Evolutionary conservation across 1,140 invertebrate genomes (phyloP).

Genomic region (Bombus breviceps): DNA sequence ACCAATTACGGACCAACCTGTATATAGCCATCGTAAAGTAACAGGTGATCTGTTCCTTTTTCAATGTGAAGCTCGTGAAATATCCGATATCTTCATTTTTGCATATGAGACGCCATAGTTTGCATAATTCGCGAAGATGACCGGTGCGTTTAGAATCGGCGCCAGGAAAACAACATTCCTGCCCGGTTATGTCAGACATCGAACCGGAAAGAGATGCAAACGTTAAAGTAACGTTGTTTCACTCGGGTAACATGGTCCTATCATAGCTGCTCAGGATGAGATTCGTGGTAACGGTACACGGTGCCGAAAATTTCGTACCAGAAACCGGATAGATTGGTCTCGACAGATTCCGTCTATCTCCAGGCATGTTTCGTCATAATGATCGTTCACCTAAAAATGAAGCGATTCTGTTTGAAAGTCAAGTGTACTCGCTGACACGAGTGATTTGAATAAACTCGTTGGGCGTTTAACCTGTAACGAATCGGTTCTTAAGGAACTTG

Average conservation of each 20-base stretch:
- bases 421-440: background rate
- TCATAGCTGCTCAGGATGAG: background rate
- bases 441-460: background rate
- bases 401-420: conserved; percentile 10
- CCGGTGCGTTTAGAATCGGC: background rate
- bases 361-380: background rate
- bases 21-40: background rate
- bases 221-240: background rate
- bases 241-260: background rate
- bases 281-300: conserved; percentile 35
- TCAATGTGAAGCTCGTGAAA: background rate
- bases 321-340: conserved; percentile 49
- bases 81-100: background rate
- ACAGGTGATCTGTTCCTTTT: background rate
- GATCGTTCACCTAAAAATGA: conserved; percentile 22
- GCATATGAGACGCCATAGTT: background rate
- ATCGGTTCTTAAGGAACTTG: background rate
- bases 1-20: too few species aligned
- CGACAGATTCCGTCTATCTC: conserved; percentile 31
- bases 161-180: conserved; percentile 35
- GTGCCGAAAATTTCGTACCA: conserved; percentile 19
- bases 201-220: conserved; percentile 9
- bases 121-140: background rate
- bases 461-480: background rate
- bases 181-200: conserved; percentile 18